Evolutionary conservation across 2,888 invertebrate species (phyloP), one percentile per base, ranked within the genome.

Genomic region (Metopia argyrocephala): DNA sequence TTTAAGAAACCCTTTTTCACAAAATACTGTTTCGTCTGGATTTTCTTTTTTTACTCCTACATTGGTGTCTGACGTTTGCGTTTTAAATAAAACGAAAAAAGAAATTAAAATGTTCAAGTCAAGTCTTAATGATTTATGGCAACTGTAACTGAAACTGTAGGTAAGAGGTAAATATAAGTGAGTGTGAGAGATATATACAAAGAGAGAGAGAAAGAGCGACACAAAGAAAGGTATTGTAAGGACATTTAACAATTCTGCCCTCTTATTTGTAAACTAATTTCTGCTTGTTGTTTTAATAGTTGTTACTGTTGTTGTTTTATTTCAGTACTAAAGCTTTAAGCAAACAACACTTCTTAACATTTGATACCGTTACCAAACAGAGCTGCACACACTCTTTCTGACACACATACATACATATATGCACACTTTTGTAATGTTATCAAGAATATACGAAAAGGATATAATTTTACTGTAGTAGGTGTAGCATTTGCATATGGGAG

Each of bases 51-150:
- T 12, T 15, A 38, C 38, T 12, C 38, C 6, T 4, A 38, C 38
- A 38, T 38, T 38, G 15, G 38, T n/a, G n/a, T 38, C 3, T 38
- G 15, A 38, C 38, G 38, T 15, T 38, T 38, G 15, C 38, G 9
- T 38, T 38, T 38, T 9, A 9, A 38, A 12, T 12, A 38, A 1
- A 38, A 15, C 15, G 3, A 9, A 38, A 15, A 38, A 15, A n/a
- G 50, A 54, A 54, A 66, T 28, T 38, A 23, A 66, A 65, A 65
- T 56, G 66, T 78, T 56, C 56, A 61, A 73, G 73, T 73, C 78
- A 73, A 62, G 54, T 66, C 61, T 6, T 64, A 69, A 74, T 79
- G 78, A 79, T 79, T 79, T 79, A 79, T 74, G 56, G 68, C 57
- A 69, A 25, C 27, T 45, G 61, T 52, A 56, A 73, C 48, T 61